A percentile compares a stretch with the other conserved stretches of the same genome.
These are phyloP conservation scores for Vipera ursinii DNA, from an alignment of 2,797 vertebrate genomes.

Conservation along the genomic window DNA sequence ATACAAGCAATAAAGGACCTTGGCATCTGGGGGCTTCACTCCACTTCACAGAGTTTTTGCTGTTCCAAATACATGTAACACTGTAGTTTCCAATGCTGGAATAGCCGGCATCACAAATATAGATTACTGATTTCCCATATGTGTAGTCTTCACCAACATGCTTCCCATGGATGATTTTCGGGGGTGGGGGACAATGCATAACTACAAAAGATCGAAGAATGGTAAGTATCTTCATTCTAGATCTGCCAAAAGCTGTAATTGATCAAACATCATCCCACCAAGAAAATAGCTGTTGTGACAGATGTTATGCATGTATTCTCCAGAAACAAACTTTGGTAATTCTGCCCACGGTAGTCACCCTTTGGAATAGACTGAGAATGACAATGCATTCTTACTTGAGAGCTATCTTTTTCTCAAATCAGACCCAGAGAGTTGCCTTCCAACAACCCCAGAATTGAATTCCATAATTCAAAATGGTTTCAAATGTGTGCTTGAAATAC, in stretches of 20 bases:
- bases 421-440: neutral
- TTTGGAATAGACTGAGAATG: conserved; percentile 41
- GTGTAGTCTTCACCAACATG: conserved; percentile 42
- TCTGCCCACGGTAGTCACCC: conserved; percentile 36
- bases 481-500: neutral
- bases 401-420: neutral
- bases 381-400: neutral
- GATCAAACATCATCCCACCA: conserved; percentile 45
- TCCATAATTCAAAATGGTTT: neutral
- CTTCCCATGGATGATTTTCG: conserved; percentile 49
- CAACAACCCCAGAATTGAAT: neutral
- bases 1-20: neutral
- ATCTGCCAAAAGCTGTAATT: conserved; percentile 44
- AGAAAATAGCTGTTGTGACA: conserved; percentile 62
- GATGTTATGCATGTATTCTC: conserved; percentile 55
- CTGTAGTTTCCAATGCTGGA: conserved; percentile 35
- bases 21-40: conserved; percentile 19
- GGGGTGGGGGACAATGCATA: conserved; percentile 40
- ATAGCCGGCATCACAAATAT: conserved; percentile 46
- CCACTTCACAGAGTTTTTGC: conserved; percentile 1
- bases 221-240: conserved; percentile 53
- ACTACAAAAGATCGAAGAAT: neutral
- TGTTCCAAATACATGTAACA: neutral
- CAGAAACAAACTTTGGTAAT: neutral
- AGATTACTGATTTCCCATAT: conserved; percentile 51